Conservation (phyloP, 2,888 invertebrate species). For the Drosophila bunnanda region DNA sequence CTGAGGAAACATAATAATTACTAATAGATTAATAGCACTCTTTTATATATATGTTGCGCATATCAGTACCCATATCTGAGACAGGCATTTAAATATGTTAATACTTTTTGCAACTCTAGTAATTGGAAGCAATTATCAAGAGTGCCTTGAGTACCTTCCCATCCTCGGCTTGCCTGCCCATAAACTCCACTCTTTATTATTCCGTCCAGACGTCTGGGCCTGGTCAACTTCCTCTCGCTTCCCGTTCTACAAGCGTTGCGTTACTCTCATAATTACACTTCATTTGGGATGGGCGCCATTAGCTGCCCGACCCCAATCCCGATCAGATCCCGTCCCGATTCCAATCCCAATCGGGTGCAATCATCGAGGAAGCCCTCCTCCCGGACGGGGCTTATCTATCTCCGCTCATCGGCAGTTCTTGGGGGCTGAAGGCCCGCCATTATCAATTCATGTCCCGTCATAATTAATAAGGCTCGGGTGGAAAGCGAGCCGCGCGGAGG, state of each 20-base stretch:
- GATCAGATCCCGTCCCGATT: constrained; percentile 21
- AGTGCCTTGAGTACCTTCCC: neutral
- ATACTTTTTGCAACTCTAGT: constrained; percentile 1
- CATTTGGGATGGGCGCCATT: constrained; percentile 35
- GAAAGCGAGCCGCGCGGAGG: constrained; percentile 13
- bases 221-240: constrained; percentile 17
- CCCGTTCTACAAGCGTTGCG: constrained; percentile 15
- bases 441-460: constrained; percentile 72
- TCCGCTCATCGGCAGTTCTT: constrained; percentile 33
- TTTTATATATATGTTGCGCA: no score
- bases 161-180: neutral
- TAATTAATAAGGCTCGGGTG: constrained; percentile 70
- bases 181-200: constrained; percentile 6
- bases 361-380: constrained; percentile 43
- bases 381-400: constrained; percentile 26
- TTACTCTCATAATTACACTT: constrained; percentile 33
- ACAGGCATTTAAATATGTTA: neutral
- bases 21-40: no score
- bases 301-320: constrained; percentile 24
- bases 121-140: constrained; percentile 13
- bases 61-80: no score
- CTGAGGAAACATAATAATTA: no score
- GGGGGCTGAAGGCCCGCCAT: constrained; percentile 53
- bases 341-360: constrained; percentile 60
- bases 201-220: constrained; percentile 5